Conservation (phyloP, 2,888 invertebrate species). For the Lasius fuliginosus region DNA sequence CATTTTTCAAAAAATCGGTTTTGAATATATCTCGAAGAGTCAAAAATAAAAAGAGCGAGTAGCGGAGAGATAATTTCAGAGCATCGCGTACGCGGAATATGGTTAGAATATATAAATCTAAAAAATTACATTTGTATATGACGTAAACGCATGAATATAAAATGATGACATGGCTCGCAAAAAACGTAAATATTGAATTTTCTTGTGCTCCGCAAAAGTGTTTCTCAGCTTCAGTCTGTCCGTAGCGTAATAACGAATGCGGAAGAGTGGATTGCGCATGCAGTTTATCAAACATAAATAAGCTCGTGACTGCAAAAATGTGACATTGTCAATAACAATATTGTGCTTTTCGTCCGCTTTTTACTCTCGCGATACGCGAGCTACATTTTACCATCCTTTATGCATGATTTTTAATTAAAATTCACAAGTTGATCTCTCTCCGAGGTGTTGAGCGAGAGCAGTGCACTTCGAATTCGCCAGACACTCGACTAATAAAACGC, state of each 20-base stretch:
- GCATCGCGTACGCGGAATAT: background rate
- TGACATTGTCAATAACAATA: constrained; percentile 36
- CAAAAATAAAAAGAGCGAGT: background rate
- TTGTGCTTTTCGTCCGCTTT: background rate
- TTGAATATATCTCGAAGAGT: background rate
- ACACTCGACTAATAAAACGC: constrained; percentile 29
- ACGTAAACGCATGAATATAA: constrained; percentile 4
- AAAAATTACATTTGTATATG: constrained; percentile 7
- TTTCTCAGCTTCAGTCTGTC: background rate
- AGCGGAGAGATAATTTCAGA: background rate
- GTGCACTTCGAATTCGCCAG: constrained; percentile 23
- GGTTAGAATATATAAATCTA: background rate
- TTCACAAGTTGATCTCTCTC: constrained; percentile 20
- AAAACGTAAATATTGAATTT: constrained; percentile 18
- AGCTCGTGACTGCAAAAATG: constrained; percentile 18
- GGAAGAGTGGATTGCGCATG: background rate
- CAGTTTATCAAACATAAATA: constrained; percentile 43
- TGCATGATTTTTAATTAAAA: constrained; percentile 52
- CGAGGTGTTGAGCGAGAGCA: background rate
- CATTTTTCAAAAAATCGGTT: background rate
- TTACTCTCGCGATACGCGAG: background rate
- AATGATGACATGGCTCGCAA: constrained; percentile 15
- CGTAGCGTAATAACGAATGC: background rate
- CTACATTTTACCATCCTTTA: constrained; percentile 22
- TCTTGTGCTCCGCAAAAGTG: background rate